Conservation (phyloP, 2,113 vertebrate genomes). For the Epinephelus fuscoguttatus region DNA sequence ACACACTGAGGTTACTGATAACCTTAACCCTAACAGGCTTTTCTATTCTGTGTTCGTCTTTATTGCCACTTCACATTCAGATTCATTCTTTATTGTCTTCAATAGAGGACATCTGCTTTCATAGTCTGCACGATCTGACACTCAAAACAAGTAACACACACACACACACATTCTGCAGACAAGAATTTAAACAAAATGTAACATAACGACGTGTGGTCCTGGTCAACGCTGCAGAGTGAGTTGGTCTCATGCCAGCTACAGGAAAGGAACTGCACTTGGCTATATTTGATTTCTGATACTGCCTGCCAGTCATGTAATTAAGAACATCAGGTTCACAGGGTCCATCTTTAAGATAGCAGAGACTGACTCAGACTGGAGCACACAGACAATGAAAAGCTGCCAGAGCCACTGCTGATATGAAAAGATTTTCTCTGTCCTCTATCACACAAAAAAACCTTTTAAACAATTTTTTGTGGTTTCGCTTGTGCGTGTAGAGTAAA, state of each 20-base stretch:
- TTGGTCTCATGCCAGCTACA: slow-evolving; percentile 3
- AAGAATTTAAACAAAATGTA: not conserved
- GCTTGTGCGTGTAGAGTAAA: not conserved
- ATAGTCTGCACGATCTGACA: too few species aligned
- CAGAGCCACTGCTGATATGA: not conserved
- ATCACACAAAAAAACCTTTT: slow-evolving; percentile 1
- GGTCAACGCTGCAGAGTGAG: not conserved
- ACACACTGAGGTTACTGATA: not conserved
- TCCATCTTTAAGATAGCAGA: slow-evolving; percentile 2
- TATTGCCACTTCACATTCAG: too few species aligned
- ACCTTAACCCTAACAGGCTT: not conserved
- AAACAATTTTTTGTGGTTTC: not conserved
- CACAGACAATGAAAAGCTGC: not conserved
- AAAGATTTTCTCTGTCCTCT: not conserved
- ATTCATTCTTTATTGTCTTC: too few species aligned
- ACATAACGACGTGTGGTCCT: not conserved
- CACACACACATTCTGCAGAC: not conserved
- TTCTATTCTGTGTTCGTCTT: too few species aligned
- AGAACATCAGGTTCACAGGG: not conserved
- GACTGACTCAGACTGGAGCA: slow-evolving; percentile 5
- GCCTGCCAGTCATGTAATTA: slow-evolving; percentile 24
- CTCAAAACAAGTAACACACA: too few species aligned
- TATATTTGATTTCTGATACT: slow-evolving; percentile 5
- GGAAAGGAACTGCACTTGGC: not conserved
- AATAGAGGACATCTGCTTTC: too few species aligned